Evolutionary conservation across 2,797 vertebrate species (phyloP), one percentile per base, ranked within the genome.

Genomic region (Monodelphis domestica): DNA sequence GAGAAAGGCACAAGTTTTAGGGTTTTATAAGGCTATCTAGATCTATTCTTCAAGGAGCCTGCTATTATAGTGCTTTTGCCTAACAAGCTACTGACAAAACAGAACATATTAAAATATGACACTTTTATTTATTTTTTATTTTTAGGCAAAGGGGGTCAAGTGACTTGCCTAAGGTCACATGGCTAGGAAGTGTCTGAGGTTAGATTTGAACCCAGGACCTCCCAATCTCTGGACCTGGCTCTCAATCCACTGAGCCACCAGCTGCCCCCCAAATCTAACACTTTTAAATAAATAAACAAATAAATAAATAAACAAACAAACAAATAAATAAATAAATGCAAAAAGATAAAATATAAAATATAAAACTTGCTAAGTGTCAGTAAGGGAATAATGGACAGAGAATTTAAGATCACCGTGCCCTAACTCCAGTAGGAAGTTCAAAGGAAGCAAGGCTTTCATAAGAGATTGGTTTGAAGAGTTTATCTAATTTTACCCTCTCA

Each of bases 301-400:
- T n/a, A n/a, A n/a, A n/a, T n/a, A n/a, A n/a, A n/a, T n/a, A n/a
- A n/a, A n/a, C n/a, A n/a, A n/a, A n/a, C n/a, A n/a, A n/a, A n/a
- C n/a, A n/a, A n/a, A n/a, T n/a, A n/a, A n/a, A n/a, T n/a, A n/a
- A n/a, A n/a, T n/a, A n/a, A n/a, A n/a, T n/a, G n/a, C n/a, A n/a
- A n/a, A n/a, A n/a, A n/a, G n/a, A n/a, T 90, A 63, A 92, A 90
- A 90, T 59, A 88, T 90, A 63, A 92, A 90, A 90, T 84, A 88
- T 52, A 38, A 95, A 92, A 88, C 33, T 51, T 6, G 52, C 5
- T 59, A 51, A 53, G 55, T 90, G 12, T 91, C 87, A 56, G 54
- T 87, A 90, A 59, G 14, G 55, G 54, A 89, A 90, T 87, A 92
- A 94, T 87, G 52, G 53, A 59, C 87, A 84, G 10, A 89, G 28